Evolutionary conservation across 2,113 vertebrate genomes (phyloP).

Genomic region (Condylura cristata): DNA sequence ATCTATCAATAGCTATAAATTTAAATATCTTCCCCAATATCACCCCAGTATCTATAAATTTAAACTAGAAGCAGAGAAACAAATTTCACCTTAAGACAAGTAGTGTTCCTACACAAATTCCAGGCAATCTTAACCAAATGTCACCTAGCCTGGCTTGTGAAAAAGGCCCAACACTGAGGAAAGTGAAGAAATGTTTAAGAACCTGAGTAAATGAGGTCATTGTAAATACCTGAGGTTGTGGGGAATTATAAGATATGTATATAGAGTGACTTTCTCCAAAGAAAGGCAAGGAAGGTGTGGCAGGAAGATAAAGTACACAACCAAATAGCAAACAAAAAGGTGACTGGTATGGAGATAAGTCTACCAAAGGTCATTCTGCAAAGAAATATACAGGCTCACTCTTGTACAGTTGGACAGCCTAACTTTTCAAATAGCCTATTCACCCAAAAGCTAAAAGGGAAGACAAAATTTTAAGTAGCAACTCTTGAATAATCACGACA

Average conservation of each 20-base stretch:
- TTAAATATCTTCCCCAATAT: no score
- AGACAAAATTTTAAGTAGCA: not conserved
- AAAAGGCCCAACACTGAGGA: not conserved
- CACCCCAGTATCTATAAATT: not conserved
- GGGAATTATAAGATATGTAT: not conserved
- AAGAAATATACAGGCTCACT: not conserved
- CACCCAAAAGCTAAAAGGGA: not conserved
- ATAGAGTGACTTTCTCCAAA: not conserved
- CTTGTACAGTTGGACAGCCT: not conserved
- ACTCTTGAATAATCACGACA: not conserved
- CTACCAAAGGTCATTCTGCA: not conserved
- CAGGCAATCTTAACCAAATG: not conserved
- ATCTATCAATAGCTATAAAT: no score
- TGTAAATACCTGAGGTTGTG: not conserved
- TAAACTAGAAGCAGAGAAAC: not conserved
- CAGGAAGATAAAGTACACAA: not conserved
- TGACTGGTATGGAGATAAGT: not conserved
- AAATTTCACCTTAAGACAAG: not conserved
- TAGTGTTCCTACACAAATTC: not conserved
- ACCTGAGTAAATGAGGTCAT: not conserved
- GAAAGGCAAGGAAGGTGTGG: not conserved
- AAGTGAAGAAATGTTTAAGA: slow-evolving; percentile 1
- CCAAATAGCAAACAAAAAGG: not conserved
- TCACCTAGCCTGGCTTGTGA: not conserved
- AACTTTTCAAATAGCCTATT: not conserved